Conservation (phyloP, 2,797 vertebrate species). For the Staurois parvus region DNA sequence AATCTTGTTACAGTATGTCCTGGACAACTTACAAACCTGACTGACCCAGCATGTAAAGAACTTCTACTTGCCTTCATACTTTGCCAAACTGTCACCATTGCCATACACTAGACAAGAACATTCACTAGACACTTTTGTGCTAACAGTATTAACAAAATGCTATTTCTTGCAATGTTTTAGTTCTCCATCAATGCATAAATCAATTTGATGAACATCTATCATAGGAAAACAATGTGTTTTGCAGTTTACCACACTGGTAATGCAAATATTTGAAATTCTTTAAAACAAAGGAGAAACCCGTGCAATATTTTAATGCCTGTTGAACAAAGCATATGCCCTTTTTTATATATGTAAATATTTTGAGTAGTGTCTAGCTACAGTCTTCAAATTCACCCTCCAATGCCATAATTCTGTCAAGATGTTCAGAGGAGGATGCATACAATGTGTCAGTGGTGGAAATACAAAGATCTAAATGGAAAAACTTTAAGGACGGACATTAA, state of each 20-base stretch:
- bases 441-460: not conserved
- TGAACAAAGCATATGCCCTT: constrained; percentile 79
- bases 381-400: not conserved
- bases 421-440: not conserved
- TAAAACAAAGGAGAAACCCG: constrained; percentile 65
- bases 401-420: not conserved
- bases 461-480: no score
- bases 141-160: constrained; percentile 76
- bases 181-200: constrained; percentile 70
- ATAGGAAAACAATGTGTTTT: constrained; percentile 62
- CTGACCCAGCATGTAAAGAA: constrained; percentile 61
- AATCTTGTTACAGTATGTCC: constrained; percentile 58
- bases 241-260: constrained; percentile 62
- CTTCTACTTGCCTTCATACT: constrained; percentile 72
- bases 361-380: not conserved
- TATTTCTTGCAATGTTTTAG: constrained; percentile 69
- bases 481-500: not conserved
- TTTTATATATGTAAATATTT: constrained; percentile 63
- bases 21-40: constrained; percentile 62
- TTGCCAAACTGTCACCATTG: constrained; percentile 79
- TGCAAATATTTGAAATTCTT: constrained; percentile 4
- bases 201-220: constrained; percentile 65
- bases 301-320: constrained; percentile 86
- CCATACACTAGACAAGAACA: constrained; percentile 70
- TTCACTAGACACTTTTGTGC: constrained; percentile 68